Percentiles rank a stretch among this genome's conserved stretches.
phyloP scores from a whole-genome alignment of 2,113 vertebrate genomes.

The Phainopepla nitens region DNA sequence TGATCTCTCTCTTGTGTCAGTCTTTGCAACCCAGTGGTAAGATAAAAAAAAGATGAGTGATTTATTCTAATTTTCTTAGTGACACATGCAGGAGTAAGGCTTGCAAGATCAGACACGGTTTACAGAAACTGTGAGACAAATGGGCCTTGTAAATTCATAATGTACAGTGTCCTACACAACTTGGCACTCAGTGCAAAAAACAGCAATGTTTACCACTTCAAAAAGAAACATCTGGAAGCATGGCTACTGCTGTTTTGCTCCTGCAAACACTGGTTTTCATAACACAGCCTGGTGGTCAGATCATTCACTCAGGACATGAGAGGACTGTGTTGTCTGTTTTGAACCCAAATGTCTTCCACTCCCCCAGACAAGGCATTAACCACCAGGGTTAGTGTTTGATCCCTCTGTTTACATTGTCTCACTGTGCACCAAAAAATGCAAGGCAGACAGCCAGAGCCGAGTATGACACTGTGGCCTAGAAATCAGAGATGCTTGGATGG shows the following conservation, averaged over 20 bases:
- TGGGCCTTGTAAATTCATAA: background rate
- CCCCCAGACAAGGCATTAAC: background rate
- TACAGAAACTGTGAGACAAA: background rate
- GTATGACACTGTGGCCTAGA: background rate
- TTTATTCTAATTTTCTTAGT: background rate
- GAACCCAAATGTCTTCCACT: background rate
- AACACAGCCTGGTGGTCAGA: background rate
- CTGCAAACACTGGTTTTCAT: background rate
- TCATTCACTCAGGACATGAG: background rate
- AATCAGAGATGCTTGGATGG: background rate
- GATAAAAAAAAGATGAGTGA: background rate
- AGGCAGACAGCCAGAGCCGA: background rate
- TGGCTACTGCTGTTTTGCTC: background rate
- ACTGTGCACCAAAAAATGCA: background rate
- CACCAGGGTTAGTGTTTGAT: background rate
- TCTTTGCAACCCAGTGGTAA: background rate
- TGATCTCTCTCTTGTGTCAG: background rate
- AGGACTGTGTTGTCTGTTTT: background rate
- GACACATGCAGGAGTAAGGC: background rate
- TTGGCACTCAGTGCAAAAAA: background rate
- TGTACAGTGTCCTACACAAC: background rate
- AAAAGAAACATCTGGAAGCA: background rate
- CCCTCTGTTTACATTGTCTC: background rate
- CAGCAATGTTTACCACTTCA: background rate
- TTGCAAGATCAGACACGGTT: background rate